Evolutionary conservation across 2,888 invertebrate species (phyloP).

Genomic region (Andrena hattorfiana): DNA sequence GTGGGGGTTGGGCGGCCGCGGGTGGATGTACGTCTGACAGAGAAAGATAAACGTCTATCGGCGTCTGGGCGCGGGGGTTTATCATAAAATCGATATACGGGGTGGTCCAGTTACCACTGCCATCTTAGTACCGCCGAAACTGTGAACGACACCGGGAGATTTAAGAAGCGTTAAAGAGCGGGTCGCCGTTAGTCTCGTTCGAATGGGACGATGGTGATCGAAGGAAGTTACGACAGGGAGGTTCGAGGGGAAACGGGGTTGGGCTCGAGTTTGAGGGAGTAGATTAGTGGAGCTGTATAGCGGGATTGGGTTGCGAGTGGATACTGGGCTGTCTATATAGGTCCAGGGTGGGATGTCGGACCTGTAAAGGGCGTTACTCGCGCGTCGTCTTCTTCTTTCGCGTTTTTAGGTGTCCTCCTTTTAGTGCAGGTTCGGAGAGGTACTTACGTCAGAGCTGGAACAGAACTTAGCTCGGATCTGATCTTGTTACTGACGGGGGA

Average conservation of each 20-base stretch:
- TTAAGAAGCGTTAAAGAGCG: not conserved
- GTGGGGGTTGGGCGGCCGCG: not conserved
- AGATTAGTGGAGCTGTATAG: not conserved
- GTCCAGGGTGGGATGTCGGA: no score
- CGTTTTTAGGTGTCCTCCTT: no score
- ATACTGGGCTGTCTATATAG: no score
- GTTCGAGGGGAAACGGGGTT: not conserved
- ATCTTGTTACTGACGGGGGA: no score
- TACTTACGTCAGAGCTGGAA: no score
- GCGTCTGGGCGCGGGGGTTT: slow-evolving; percentile 33
- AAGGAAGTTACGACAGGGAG: not conserved
- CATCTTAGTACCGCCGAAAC: not conserved
- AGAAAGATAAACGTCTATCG: slow-evolving; percentile 56
- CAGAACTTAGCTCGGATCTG: no score
- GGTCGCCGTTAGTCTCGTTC: not conserved
- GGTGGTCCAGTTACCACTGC: slow-evolving; percentile 9
- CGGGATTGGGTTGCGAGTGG: not conserved
- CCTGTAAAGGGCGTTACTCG: no score
- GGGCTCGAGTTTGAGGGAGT: not conserved
- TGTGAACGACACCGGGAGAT: not conserved
- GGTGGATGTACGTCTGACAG: slow-evolving; percentile 48
- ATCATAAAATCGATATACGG: slow-evolving; percentile 62
- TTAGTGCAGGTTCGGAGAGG: no score
- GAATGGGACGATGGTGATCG: not conserved
- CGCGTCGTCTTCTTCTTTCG: no score